Evolutionary conservation across 2,797 vertebrate species (phyloP).

Genomic region (Mormyrops boulengeri): DNA sequence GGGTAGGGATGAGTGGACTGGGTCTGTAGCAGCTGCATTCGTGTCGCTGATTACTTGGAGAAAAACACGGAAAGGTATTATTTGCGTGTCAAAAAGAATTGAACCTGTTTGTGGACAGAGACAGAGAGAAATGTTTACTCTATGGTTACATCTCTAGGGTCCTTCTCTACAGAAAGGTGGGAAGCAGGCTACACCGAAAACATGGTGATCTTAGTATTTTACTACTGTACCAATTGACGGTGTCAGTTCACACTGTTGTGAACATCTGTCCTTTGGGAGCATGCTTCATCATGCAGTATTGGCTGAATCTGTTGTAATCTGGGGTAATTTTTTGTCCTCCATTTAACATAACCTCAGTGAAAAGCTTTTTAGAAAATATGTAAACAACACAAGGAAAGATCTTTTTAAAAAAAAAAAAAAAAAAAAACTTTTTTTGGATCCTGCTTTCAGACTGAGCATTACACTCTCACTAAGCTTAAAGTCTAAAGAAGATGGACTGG

Average conservation of each 20-base stretch:
- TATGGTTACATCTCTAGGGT: not conserved
- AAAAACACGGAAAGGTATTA: not conserved
- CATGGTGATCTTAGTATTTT: not conserved
- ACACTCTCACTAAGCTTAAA: not conserved
- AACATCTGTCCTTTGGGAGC: not conserved
- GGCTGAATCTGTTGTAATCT: not conserved
- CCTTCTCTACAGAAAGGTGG: not conserved
- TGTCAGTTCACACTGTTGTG: not conserved
- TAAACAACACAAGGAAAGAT: not conserved
- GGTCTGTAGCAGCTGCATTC: not conserved
- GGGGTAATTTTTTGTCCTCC: not conserved
- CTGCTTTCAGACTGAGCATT: not conserved
- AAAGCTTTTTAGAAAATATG: not conserved
- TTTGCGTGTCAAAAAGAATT: not conserved
- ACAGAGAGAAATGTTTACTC: not conserved
- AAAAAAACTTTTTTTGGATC: not conserved
- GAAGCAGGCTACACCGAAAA: not conserved
- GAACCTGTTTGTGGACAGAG: not conserved
- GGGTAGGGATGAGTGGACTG: not conserved
- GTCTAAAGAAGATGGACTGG: not conserved
- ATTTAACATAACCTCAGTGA: not conserved
- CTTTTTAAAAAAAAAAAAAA: not conserved
- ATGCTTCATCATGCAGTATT: not conserved
- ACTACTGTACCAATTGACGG: not conserved
- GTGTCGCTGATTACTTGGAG: not conserved